Evolutionary conservation across 2,113 vertebrate genomes (phyloP).

Genomic region (Sarotherodon lohbergeri): DNA sequence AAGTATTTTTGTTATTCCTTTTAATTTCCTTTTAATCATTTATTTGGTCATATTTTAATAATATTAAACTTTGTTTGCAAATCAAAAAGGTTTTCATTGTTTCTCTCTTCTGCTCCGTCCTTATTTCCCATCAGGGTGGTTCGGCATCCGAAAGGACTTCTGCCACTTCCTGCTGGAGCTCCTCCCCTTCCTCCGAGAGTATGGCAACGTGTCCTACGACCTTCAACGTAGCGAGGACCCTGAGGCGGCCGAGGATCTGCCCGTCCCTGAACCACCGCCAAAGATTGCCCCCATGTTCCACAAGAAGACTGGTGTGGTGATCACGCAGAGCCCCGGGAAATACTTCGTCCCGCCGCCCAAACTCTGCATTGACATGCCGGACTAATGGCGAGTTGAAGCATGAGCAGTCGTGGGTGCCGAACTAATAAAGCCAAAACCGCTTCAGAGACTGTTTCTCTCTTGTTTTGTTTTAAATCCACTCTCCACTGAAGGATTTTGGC

Average conservation of each 20-base stretch:
- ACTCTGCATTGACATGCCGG: constrained; percentile 94
- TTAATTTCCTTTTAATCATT: neutral
- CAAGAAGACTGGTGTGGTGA: constrained; percentile 95
- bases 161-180: constrained; percentile 97
- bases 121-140: constrained; percentile 83
- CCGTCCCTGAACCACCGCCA: constrained; percentile 84
- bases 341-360: constrained; percentile 93
- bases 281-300: constrained; percentile 96
- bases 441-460: neutral
- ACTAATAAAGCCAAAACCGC: neutral
- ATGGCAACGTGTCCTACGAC: constrained; percentile 96
- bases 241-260: constrained; percentile 84
- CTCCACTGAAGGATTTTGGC: neutral
- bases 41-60: neutral
- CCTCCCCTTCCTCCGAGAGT: constrained; percentile 93
- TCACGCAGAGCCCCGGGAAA: constrained; percentile 96
- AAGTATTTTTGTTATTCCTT: too few relatives aligned
- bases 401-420: neutral
- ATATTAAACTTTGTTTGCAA: neutral
- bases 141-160: constrained; percentile 97
- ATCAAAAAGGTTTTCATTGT: neutral
- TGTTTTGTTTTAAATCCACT: neutral
- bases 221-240: constrained; percentile 91
- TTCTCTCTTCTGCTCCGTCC: neutral
- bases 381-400: constrained; percentile 55